These are phyloP conservation scores for Gadus macrocephalus DNA, from an alignment of 2,113 vertebrate species.

Conservation along the genomic window DNA sequence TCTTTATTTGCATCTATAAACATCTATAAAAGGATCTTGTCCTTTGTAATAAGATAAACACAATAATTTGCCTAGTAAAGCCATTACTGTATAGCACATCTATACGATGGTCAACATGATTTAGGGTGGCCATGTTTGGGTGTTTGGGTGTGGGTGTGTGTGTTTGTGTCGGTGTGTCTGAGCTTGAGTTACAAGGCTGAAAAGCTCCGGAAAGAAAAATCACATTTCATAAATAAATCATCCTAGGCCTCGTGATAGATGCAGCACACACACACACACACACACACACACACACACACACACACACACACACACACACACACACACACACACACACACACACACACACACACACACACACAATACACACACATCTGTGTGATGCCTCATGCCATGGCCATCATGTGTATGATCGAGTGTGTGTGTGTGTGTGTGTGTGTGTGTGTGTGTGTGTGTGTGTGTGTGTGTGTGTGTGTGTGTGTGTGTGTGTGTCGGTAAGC, in stretches of 20 bases:
- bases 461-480: conserved; percentile 9
- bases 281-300: conserved; percentile 15
- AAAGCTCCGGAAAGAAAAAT: conserved; percentile 61
- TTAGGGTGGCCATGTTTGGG: conserved; percentile 29
- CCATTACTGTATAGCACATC: conserved; percentile 37
- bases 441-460: conserved; percentile 12
- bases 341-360: conserved; percentile 8
- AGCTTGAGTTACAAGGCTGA: conserved; percentile 34
- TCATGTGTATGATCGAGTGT: conserved; percentile 14
- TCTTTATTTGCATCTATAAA: not conserved
- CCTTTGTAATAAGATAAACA: conserved; percentile 58
- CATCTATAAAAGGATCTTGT: conserved; percentile 13
- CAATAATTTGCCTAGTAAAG: conserved; percentile 36
- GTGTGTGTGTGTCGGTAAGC: conserved; percentile 10
- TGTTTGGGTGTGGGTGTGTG: conserved; percentile 16
- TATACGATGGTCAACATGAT: conserved; percentile 38
- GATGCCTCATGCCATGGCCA: conserved; percentile 36
- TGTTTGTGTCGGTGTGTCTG: conserved; percentile 10
- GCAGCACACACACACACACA: not conserved
- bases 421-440: conserved; percentile 11
- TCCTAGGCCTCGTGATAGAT: conserved; percentile 44
- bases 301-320: conserved; percentile 4
- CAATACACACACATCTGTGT: conserved; percentile 4
- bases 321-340: conserved; percentile 8
- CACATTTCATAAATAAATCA: conserved; percentile 70